A percentile compares a stretch with the other conserved stretches of the same genome.
phyloP scores from a whole-genome alignment of 2,888 invertebrate genomes.

The Drosophila silvestris region DNA sequence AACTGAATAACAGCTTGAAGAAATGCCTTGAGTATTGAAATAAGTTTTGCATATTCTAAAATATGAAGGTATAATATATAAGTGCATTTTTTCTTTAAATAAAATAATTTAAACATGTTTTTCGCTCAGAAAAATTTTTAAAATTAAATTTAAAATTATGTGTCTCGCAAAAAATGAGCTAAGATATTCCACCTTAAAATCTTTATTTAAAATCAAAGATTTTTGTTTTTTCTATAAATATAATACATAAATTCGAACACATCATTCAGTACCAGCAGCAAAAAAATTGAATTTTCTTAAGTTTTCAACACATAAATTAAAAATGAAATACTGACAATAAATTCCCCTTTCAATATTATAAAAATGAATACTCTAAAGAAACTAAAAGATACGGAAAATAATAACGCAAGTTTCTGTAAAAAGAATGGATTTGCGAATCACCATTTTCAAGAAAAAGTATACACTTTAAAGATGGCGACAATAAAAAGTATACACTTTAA shows the following conservation, averaged over 20 bases:
- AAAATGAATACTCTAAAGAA: no score
- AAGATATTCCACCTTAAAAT: not conserved
- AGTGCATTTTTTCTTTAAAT: no score
- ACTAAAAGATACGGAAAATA: not conserved
- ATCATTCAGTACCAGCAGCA: not conserved
- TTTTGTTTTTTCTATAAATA: not conserved
- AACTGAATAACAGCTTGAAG: no score
- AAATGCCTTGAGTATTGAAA: no score
- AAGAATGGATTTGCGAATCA: not conserved
- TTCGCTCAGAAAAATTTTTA: not conserved
- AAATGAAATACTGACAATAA: not conserved
- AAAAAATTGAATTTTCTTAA: not conserved
- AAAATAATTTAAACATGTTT: no score
- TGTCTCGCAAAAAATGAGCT: not conserved
- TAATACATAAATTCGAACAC: not conserved
- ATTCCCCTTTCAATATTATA: not conserved
- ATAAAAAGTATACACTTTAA: not conserved
- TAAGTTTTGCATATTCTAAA: no score
- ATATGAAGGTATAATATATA: not conserved
- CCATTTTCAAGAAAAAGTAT: not conserved
- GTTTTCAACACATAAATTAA: not conserved
- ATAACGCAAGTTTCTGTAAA: not conserved
- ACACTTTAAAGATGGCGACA: not conserved
- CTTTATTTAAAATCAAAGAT: no score
- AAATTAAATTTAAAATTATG: not conserved